Conservation (phyloP, 2,888 invertebrate genomes). For the Luperina nickerlii region DNA sequence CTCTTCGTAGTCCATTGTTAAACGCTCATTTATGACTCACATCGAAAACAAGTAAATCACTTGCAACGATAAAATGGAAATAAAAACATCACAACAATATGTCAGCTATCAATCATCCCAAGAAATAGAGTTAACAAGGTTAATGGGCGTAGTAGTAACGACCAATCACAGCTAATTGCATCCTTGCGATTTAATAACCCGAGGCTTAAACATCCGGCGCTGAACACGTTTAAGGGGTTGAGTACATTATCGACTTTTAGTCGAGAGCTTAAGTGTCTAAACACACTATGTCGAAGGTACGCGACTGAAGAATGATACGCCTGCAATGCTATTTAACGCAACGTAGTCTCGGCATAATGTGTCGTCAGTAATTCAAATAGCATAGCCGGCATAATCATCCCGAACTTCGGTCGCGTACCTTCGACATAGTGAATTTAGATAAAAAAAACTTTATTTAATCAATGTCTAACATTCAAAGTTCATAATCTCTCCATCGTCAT, state of each 20-base stretch:
- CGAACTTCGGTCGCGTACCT: no score
- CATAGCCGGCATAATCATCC: no score
- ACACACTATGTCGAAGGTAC: no score
- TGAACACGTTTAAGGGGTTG: constrained; percentile 44
- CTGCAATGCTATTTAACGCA: no score
- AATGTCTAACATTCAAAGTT: background rate
- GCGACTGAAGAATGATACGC: no score
- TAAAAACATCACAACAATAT: constrained; percentile 50
- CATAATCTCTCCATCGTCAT: background rate
- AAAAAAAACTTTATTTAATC: background rate
- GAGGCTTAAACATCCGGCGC: constrained; percentile 49
- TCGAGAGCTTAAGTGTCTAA: background rate
- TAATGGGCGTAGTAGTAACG: constrained; percentile 55
- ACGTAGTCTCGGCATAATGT: no score
- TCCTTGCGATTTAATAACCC: constrained; percentile 56
- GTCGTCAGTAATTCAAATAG: no score
- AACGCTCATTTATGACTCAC: constrained; percentile 23
- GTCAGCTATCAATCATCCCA: constrained; percentile 53
- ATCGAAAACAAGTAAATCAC: constrained; percentile 48
- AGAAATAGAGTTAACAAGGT: constrained; percentile 65
- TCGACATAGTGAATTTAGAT: no score
- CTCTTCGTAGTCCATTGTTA: background rate
- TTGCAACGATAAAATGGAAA: constrained; percentile 38
- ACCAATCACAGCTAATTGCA: constrained; percentile 62
- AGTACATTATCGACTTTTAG: constrained; percentile 9